Base-by-base conservation (phyloP, 2,113 vertebrate genomes). In the Eleginops maclovinus region DNA sequence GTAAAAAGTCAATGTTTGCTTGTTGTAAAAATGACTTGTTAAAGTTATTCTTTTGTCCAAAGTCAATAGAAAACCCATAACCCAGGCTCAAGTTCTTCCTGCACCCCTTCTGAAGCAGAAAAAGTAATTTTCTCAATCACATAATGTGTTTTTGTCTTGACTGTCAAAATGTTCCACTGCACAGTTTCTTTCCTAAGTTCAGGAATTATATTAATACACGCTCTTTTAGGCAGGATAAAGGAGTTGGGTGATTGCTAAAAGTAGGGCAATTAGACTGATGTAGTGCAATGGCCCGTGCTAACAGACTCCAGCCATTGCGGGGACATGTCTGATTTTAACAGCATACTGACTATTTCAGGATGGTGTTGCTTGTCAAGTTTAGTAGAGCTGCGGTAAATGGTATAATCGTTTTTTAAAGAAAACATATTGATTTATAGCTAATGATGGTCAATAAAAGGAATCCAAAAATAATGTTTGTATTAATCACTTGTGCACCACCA, bases 221-320 rank as follows among this genome's bases (percentile, higher is more conserved):
- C 8, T 76, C 74, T 89, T 91, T 84, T 63, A 76, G 72, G 74
- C 77, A 31, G 36, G 55, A 82, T 79, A 82, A 83, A 80, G 72
- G 81, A 82, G 40, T 36, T 70, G 77, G 56, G 55, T 67, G 73
- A 85, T 71, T 73, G 66, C 40, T 72, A 62, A 47, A 72, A 82
- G 49, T 59, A 46, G 60, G 64, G 64, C 64, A 67, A 67, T 67
- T 67, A 67, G 31, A 61, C 71, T 87, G 84, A 85, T 89, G 67
- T 24, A 62, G 79, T 44, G 76, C 74, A 87, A 69, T 51, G 66
- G 53, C 46, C 74, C 72, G 24, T 79, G 64, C 55, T 66, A 46
- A 59, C 44, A 61, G 22, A 76, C 4, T 67, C 65, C 19, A 49
- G 55, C 64, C 72, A 24, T 49, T 64, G 31, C 46, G 41, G 51